A percentile compares a stretch with the other conserved stretches of the same genome.
Conservation (phyloP, 2,888 invertebrate genomes). For the Lacanobia wlatinum region DNA sequence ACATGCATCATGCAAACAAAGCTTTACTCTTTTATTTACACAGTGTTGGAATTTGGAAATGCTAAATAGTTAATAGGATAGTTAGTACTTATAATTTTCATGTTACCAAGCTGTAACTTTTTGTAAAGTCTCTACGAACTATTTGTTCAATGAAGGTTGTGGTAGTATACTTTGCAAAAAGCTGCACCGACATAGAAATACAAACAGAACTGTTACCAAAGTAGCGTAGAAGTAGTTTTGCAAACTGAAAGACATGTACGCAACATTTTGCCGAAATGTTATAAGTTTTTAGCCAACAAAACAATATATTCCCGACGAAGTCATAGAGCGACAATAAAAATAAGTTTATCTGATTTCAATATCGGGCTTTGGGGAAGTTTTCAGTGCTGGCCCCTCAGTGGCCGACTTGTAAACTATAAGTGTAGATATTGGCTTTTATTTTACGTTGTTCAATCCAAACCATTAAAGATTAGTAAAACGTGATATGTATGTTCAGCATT, state of each 20-base stretch:
- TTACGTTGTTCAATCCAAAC: slow-evolving; percentile 42
- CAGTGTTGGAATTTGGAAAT: background rate
- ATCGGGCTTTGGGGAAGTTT: slow-evolving; percentile 68
- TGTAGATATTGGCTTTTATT: slow-evolving; percentile 53
- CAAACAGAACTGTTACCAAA: slow-evolving; percentile 45
- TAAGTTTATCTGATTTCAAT: slow-evolving; percentile 72
- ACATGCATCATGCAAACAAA: slow-evolving; percentile 14
- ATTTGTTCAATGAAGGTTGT: background rate
- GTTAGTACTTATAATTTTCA: background rate
- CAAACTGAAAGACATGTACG: slow-evolving; percentile 58
- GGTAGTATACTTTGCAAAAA: background rate
- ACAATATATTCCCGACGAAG: slow-evolving; percentile 65
- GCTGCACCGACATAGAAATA: slow-evolving; percentile 9
- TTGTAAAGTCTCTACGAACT: background rate
- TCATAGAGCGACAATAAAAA: slow-evolving; percentile 67
- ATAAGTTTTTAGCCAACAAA: slow-evolving; percentile 64
- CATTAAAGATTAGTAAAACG: slow-evolving; percentile 31
- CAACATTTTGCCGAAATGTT: slow-evolving; percentile 68
- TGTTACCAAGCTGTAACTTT: background rate
- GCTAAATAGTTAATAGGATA: slow-evolving; percentile 1
- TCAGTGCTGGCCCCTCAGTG: slow-evolving; percentile 58
- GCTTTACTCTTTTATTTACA: background rate
- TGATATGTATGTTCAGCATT: slow-evolving; percentile 26
- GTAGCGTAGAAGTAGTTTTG: slow-evolving; percentile 53
- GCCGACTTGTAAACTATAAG: slow-evolving; percentile 55